Evolutionary conservation across 2,113 vertebrate species (phyloP).

Genomic region (Limanda limanda): DNA sequence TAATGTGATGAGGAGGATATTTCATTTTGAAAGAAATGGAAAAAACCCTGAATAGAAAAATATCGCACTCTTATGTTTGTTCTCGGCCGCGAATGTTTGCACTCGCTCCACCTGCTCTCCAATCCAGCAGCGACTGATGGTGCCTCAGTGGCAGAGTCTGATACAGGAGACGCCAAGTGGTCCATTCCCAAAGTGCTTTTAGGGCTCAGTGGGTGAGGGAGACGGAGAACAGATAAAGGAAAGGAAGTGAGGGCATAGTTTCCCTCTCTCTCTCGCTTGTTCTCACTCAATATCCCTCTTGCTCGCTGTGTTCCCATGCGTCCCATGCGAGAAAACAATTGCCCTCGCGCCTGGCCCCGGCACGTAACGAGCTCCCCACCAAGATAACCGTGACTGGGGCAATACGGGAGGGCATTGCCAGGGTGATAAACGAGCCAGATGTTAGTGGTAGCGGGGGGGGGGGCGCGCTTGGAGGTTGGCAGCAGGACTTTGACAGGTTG

Average conservation of each 20-base stretch:
- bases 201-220: constrained; percentile 35
- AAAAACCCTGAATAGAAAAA: constrained; percentile 6
- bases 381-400: constrained; percentile 64
- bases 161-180: constrained; percentile 2
- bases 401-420: constrained; percentile 56
- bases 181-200: neutral
- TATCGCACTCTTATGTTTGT: neutral
- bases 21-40: neutral
- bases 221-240: constrained; percentile 65
- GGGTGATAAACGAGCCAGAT: constrained; percentile 78
- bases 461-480: constrained; percentile 32
- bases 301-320: constrained; percentile 69
- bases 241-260: constrained; percentile 79
- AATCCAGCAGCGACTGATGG: neutral
- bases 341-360: constrained; percentile 46
- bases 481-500: constrained; percentile 20
- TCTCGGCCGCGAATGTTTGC: neutral
- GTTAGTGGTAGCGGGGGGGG: constrained; percentile 21
- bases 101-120: neutral
- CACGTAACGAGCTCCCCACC: constrained; percentile 66
- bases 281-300: constrained; percentile 36
- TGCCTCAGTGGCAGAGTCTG: neutral
- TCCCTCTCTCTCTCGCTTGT: constrained; percentile 49
- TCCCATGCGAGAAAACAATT: constrained; percentile 66
- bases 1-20: neutral